Evolutionary conservation across 2,888 invertebrate species (phyloP).

Genomic region (Neoascia interrupta): DNA sequence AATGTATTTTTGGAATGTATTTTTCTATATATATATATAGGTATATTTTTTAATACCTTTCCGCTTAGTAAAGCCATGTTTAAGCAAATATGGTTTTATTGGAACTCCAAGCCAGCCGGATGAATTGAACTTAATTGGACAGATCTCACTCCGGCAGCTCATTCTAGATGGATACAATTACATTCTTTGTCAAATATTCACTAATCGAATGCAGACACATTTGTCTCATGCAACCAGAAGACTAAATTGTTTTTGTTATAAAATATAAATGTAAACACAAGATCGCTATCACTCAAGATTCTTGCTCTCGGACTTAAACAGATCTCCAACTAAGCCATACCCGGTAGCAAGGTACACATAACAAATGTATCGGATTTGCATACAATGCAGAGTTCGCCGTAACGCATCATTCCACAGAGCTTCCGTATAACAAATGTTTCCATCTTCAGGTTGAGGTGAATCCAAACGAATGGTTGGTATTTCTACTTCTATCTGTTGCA

Average conservation of each 20-base stretch:
- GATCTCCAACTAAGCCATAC: conserved; percentile 4
- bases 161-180: not conserved
- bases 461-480: conserved; percentile 40
- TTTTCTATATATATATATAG: too few species aligned
- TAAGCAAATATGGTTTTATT: too few species aligned
- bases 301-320: conserved; percentile 1
- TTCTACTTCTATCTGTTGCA: not conserved
- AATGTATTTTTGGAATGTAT: too few species aligned
- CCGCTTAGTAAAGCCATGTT: too few species aligned
- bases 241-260: not conserved
- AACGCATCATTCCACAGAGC: conserved; percentile 49
- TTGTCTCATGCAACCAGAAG: conserved; percentile 13
- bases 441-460: conserved; percentile 24
- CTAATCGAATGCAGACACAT: conserved; percentile 14
- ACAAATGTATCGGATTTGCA: conserved; percentile 42
- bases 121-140: conserved; percentile 8
- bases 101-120: too few species aligned
- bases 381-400: conserved; percentile 45
- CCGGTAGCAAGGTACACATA: not conserved
- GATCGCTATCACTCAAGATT: conserved; percentile 35
- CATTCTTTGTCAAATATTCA: conserved; percentile 28
- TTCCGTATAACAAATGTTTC: conserved; percentile 50
- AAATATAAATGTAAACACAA: conserved; percentile 17
- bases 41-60: too few species aligned
- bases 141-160: conserved; percentile 8